A percentile compares a stretch with the other conserved stretches of the same genome.
Conservation (phyloP, 2,113 vertebrate species). For the Psophia crepitans region DNA sequence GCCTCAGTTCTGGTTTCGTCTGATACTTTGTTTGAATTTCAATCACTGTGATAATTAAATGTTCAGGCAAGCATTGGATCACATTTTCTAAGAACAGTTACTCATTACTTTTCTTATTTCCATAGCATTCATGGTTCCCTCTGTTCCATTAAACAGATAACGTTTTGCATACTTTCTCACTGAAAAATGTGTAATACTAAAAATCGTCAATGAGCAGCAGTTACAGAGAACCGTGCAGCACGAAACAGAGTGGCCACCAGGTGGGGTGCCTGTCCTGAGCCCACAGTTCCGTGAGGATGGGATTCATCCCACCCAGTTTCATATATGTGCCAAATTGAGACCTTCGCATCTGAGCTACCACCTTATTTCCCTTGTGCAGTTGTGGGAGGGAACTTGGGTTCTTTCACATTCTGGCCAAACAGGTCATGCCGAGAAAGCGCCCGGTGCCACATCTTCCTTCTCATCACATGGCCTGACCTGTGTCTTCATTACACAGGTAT, state of each 20-base stretch:
- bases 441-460: background rate
- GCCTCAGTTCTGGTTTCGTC: background rate
- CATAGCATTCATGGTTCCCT: background rate
- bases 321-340: background rate
- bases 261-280: background rate
- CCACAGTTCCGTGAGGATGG: background rate
- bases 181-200: background rate
- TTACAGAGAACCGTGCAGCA: background rate
- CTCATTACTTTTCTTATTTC: background rate
- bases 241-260: background rate
- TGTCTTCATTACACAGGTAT: background rate
- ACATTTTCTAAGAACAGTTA: background rate
- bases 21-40: background rate
- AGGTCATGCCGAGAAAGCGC: background rate
- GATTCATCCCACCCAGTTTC: background rate
- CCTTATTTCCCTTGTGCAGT: background rate
- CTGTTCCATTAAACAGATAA: background rate
- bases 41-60: background rate
- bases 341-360: background rate
- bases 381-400: background rate
- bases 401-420: background rate
- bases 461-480: background rate
- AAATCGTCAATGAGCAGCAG: background rate
- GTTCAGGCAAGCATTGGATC: background rate
- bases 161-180: background rate